Conservation (phyloP, 2,888 invertebrate genomes). For the Melanchra persicariae region DNA sequence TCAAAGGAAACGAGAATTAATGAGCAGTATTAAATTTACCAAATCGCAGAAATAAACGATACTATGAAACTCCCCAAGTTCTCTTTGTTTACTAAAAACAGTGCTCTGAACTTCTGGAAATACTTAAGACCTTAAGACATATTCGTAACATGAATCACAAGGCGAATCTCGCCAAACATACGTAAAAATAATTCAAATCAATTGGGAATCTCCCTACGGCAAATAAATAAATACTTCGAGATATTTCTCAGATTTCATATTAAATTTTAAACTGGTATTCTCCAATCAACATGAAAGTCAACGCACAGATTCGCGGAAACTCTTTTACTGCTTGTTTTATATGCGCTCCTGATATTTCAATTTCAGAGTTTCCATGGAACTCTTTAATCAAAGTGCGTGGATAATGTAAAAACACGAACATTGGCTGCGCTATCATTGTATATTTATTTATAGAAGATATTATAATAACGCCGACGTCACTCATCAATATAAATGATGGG, state of each 20-base stretch:
- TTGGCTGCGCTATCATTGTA: slow-evolving; percentile 6
- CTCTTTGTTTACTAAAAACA: background rate
- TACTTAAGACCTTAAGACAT: background rate
- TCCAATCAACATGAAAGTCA: background rate
- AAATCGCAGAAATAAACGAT: background rate
- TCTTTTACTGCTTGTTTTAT: background rate
- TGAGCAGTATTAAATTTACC: slow-evolving; percentile 12
- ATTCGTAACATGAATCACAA: background rate
- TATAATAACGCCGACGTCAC: slow-evolving; percentile 73
- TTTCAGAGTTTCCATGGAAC: background rate
- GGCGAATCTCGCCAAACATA: background rate
- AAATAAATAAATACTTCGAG: background rate
- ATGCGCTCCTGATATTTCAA: slow-evolving; percentile 10
- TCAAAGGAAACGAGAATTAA: slow-evolving; percentile 14
- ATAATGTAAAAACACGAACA: slow-evolving; percentile 10
- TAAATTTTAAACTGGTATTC: background rate
- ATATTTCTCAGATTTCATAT: background rate
- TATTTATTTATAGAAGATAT: slow-evolving; percentile 70
- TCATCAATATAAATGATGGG: slow-evolving; percentile 86
- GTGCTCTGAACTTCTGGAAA: background rate
- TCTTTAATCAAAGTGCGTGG: background rate
- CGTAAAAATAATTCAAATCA: background rate
- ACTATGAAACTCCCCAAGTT: too few species aligned
- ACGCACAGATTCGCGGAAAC: slow-evolving; percentile 6
- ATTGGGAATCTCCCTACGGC: background rate